These are phyloP conservation scores for Laterallus jamaicensis DNA, from an alignment of 2,113 vertebrate species.

Conservation along the genomic window DNA sequence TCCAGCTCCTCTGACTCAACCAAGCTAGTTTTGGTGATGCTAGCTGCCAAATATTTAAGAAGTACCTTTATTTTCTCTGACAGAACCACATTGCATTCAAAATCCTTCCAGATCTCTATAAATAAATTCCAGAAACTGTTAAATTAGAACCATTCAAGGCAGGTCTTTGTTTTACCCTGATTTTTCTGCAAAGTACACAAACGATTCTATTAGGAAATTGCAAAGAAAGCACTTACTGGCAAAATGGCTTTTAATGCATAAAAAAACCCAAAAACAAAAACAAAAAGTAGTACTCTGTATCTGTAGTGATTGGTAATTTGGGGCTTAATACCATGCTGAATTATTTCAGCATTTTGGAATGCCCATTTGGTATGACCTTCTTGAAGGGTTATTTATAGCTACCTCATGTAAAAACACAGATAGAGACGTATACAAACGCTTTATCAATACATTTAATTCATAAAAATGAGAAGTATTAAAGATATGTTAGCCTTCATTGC, in stretches of 20 bases:
- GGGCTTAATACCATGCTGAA: not conserved
- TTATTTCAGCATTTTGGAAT: not conserved
- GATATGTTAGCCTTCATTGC: not conserved
- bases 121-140: conserved; percentile 55
- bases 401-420: not conserved
- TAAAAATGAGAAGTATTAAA: not conserved
- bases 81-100: conserved; percentile 26
- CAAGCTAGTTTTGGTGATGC: conserved; percentile 6
- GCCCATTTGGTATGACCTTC: not conserved
- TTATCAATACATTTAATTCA: not conserved
- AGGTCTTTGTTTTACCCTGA: conserved; percentile 11
- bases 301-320: not conserved
- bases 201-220: conserved; percentile 6
- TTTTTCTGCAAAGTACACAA: conserved; percentile 22
- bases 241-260: not conserved
- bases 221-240: conserved; percentile 1
- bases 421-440: not conserved
- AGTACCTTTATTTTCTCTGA: conserved; percentile 35
- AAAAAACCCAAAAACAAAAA: not conserved
- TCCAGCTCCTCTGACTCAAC: not conserved
- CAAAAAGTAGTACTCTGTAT: not conserved
- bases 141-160: conserved; percentile 50
- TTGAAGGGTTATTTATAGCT: not conserved
- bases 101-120: conserved; percentile 55
- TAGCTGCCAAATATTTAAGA: conserved; percentile 17